Evolutionary conservation across 2,888 invertebrate genomes (phyloP).

Genomic region (Diabrotica balteata): DNA sequence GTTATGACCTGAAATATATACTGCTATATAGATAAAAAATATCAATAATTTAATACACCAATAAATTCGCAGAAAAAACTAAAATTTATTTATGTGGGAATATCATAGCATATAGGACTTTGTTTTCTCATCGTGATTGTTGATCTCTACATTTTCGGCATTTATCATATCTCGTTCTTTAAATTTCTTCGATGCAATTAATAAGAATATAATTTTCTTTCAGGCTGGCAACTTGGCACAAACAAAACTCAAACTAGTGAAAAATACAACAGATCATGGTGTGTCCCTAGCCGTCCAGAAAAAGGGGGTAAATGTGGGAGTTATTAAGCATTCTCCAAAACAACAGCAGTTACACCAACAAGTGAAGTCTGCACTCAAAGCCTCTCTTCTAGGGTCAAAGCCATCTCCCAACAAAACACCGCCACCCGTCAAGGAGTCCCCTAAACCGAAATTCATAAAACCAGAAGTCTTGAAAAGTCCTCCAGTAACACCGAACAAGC

Average conservation of each 20-base stretch:
- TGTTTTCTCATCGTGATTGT: too few species aligned
- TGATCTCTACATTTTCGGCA: too few species aligned
- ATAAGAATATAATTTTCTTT: constrained; percentile 18
- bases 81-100: too few species aligned
- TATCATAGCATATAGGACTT: too few species aligned
- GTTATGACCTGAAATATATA: too few species aligned
- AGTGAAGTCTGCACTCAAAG: constrained; percentile 23
- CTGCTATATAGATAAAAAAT: too few species aligned
- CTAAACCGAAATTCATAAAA: constrained; percentile 20
- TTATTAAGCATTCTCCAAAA: constrained; percentile 53
- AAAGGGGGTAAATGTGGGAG: constrained; percentile 54
- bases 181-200: too few species aligned
- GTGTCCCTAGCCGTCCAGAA: constrained; percentile 56
- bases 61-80: too few species aligned
- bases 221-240: constrained; percentile 49
- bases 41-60: too few species aligned
- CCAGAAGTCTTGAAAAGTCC: constrained; percentile 28
- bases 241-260: constrained; percentile 56
- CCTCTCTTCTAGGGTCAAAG: constrained; percentile 17
- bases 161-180: too few species aligned
- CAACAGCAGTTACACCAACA: constrained; percentile 8
- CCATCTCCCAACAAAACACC: constrained; percentile 9
- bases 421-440: constrained; percentile 11
- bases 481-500: constrained; percentile 45
- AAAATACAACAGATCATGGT: constrained; percentile 53